Conservation (phyloP, 1,140 invertebrate species). For the Cyclargus thomasi region DNA sequence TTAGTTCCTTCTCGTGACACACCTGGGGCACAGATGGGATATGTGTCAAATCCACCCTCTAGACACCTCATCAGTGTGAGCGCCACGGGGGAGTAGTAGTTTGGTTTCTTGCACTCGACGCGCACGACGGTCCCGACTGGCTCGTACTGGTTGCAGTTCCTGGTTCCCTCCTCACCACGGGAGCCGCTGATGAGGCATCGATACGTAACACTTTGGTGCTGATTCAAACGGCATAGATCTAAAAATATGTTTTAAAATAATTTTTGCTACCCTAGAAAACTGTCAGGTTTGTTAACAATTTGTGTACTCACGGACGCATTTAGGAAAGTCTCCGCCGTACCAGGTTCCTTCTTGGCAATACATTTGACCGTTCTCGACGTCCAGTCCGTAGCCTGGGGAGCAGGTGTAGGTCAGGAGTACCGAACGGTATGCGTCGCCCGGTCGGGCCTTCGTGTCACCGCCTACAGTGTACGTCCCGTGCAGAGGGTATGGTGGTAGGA, state of each 20-base stretch:
- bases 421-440: slow-evolving; percentile 28
- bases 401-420: slow-evolving; percentile 36
- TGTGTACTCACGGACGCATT: slow-evolving; percentile 44
- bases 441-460: slow-evolving; percentile 22
- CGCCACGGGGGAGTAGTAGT: slow-evolving; percentile 36
- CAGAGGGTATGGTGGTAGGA: slow-evolving; percentile 36
- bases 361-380: slow-evolving; percentile 17
- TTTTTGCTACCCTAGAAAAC: neutral
- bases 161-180: slow-evolving; percentile 24
- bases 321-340: slow-evolving; percentile 29
- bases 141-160: slow-evolving; percentile 34
- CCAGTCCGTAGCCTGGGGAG: slow-evolving; percentile 28
- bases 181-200: slow-evolving; percentile 30
- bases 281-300: neutral
- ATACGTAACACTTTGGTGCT: slow-evolving; percentile 40
- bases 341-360: slow-evolving; percentile 35
- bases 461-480: slow-evolving; percentile 34
- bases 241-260: neutral
- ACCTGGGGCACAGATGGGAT: slow-evolving; percentile 47
- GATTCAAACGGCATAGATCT: slow-evolving; percentile 38
- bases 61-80: slow-evolving; percentile 46
- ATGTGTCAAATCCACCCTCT: slow-evolving; percentile 56
- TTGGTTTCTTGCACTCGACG: slow-evolving; percentile 37
- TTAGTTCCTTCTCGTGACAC: slow-evolving; percentile 21
- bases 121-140: slow-evolving; percentile 37